A percentile compares a stretch with the other conserved stretches of the same genome.
Evolutionary conservation across 2,113 vertebrate genomes (phyloP).

Genomic region (Monopterus albus): DNA sequence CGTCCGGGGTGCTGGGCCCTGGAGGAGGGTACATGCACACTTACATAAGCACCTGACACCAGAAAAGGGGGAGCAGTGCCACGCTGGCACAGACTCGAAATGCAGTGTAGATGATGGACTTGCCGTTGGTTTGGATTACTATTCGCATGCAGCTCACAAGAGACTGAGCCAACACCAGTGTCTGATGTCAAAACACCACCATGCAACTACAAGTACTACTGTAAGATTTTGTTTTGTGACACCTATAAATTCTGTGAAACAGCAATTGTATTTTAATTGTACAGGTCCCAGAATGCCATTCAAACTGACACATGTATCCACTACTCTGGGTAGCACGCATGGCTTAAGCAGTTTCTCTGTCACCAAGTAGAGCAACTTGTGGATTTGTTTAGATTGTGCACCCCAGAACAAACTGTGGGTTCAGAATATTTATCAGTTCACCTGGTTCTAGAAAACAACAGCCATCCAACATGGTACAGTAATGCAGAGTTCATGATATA

Average conservation of each 20-base stretch:
- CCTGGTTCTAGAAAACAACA: no score
- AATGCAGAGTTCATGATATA: no score
- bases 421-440: no score
- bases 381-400: background rate
- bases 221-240: slow-evolving; percentile 5
- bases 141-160: background rate
- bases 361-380: no score
- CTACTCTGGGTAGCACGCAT: background rate
- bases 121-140: slow-evolving; percentile 6
- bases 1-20: slow-evolving; percentile 40
- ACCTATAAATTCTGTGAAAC: background rate
- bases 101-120: background rate
- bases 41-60: slow-evolving; percentile 34
- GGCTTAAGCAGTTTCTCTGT: slow-evolving; percentile 1
- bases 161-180: background rate
- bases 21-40: slow-evolving; percentile 32
- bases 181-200: background rate
- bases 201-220: background rate
- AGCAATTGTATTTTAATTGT: slow-evolving; percentile 12
- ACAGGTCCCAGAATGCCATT: background rate
- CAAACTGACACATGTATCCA: background rate
- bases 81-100: slow-evolving; percentile 47
- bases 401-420: no score
- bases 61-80: slow-evolving; percentile 25
- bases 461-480: no score